Base-by-base conservation (phyloP, 2,797 vertebrate genomes). In the Adrianichthys oophorus region DNA sequence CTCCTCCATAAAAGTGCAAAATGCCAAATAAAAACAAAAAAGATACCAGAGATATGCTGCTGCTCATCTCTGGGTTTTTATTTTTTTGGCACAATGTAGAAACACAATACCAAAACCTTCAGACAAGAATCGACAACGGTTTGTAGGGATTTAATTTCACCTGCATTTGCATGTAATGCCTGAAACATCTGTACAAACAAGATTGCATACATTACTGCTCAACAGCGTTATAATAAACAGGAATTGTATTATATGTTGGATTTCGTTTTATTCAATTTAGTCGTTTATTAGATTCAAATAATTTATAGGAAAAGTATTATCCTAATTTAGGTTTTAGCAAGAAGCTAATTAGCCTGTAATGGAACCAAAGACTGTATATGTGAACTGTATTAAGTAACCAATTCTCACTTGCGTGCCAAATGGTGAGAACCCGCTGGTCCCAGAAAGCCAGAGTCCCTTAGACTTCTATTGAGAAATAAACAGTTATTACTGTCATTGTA, bases 51-150 rank as follows among this genome's bases (percentile, higher is more conserved):
- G 43, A 32, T 44, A 48, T 50, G 69, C 18, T 58, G 51, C 65
- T 62, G 61, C 56, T 65, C 61, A 79, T 77, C 75, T 65, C 5
- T 26, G 26, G 5, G 26, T 26, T 26, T 10, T 37, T 37, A 74
- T 54, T 41, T 49, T 51, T 66, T 24, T 84, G 78, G 77, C 72
- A 63, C 53, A 29, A 51, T 17, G 42, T 53, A 58, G 65, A 74
- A 62, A 75, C 59, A 37, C 49, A 64, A 73, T 8, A 41, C 66
- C 52, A 52, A 44, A 55, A 59, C 26, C 63, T 69, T 65, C 80
- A 68, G 76, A 83, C 84, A 83, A 56, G 78, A 86, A 77, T 65
- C 74, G 62, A 74, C 70, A 69, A 60, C 70, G 64, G 68, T 55
- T 5, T 1, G 45, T 54, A 26, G 40, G 65, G 58, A 53, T 80